A percentile compares a stretch with the other conserved stretches of the same genome.
Conservation (phyloP, 2,113 vertebrate species). For the Misgurnus anguillicaudatus region DNA sequence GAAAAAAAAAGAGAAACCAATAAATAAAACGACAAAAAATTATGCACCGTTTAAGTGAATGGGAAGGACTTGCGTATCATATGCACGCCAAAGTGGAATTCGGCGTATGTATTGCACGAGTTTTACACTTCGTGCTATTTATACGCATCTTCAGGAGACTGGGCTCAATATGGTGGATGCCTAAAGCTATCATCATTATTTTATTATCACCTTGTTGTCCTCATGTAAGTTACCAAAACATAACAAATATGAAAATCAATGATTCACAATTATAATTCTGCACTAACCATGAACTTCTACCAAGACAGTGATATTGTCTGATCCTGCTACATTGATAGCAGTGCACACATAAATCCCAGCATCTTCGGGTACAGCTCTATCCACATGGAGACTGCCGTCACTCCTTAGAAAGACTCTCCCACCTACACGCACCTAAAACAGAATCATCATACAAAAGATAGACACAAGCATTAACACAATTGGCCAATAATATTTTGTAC, state of each 20-base stretch:
- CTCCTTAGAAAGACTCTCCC: conserved; percentile 70
- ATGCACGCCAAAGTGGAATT: too few species aligned
- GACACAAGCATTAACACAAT: neutral
- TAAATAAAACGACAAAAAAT: too few species aligned
- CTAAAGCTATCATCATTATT: neutral
- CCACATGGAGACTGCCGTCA: conserved; percentile 85
- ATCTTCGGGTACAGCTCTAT: conserved; percentile 68
- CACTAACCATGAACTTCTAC: conserved; percentile 79
- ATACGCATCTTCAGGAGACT: too few species aligned
- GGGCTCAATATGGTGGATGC: neutral
- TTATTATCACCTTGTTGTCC: neutral
- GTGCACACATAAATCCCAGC: conserved; percentile 82
- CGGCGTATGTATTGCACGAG: too few species aligned
- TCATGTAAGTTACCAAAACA: neutral
- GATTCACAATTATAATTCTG: neutral
- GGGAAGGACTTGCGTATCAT: too few species aligned
- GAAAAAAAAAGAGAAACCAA: too few species aligned
- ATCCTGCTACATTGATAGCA: conserved; percentile 80
- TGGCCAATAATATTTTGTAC: too few species aligned
- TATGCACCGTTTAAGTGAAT: too few species aligned
- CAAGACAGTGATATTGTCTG: conserved; percentile 71
- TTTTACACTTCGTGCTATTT: too few species aligned
- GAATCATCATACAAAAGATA: neutral
- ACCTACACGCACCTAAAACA: conserved; percentile 70
- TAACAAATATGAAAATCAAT: neutral